Evolutionary conservation across 1,140 invertebrate species (phyloP).

Genomic region (Drosophila watanabei): DNA sequence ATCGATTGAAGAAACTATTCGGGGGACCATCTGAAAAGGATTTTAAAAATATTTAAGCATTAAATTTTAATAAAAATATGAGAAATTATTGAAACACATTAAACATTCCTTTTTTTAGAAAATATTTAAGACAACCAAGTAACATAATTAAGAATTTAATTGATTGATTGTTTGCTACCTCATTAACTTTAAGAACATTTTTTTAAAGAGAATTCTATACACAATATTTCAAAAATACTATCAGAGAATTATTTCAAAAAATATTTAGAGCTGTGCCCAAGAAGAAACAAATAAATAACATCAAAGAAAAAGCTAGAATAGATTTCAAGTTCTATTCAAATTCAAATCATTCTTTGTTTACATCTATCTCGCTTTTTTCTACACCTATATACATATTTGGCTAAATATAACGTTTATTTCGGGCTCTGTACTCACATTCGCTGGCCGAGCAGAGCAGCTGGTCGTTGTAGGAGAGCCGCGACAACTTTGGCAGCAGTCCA

Average conservation of each 20-base stretch:
- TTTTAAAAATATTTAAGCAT: background rate
- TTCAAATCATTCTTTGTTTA: background rate
- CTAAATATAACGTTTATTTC: background rate
- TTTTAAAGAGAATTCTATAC: background rate
- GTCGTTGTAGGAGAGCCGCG: constrained; percentile 39
- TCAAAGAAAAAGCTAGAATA: background rate
- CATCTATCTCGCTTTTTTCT: background rate
- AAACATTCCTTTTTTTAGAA: background rate
- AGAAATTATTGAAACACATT: background rate
- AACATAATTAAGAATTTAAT: background rate
- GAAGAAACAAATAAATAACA: background rate
- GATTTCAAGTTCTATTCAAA: background rate
- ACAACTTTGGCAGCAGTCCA: constrained; percentile 54
- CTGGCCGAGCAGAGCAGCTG: constrained; percentile 34
- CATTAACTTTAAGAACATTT: no score
- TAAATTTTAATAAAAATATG: background rate
- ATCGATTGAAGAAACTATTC: constrained; percentile 55
- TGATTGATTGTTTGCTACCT: background rate
- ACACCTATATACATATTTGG: background rate
- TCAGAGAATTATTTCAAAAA: background rate
- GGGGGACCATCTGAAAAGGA: constrained; percentile 36
- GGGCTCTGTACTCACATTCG: constrained; percentile 56
- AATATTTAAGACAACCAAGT: background rate
- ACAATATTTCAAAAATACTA: background rate
- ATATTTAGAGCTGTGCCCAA: background rate